Conservation (phyloP, 2,113 vertebrate species). For the Strigops habroptila region DNA sequence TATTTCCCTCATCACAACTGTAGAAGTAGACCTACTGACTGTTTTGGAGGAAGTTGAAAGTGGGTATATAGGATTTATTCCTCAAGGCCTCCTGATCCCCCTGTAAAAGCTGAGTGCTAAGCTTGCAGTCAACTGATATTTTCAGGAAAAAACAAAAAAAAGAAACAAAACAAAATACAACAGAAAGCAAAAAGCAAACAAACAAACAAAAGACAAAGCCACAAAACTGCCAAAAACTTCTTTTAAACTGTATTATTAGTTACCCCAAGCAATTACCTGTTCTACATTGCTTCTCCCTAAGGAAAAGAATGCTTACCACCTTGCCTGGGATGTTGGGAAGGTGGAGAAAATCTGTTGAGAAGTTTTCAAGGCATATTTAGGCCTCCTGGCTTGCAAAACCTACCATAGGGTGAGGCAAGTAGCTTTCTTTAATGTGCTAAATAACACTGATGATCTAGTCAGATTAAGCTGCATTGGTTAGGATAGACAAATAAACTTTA, state of each 20-base stretch:
- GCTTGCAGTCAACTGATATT: background rate
- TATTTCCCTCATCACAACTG: background rate
- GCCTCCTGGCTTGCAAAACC: background rate
- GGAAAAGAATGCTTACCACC: background rate
- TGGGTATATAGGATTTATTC: background rate
- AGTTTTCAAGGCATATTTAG: background rate
- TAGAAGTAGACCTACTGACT: background rate
- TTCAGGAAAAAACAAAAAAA: background rate
- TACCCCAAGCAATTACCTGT: background rate
- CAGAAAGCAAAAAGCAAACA: accelerated
- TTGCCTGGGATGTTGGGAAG: background rate
- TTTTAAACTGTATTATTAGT: background rate
- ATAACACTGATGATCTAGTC: background rate
- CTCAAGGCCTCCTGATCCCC: background rate
- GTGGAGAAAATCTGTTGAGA: background rate
- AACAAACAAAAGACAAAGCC: background rate
- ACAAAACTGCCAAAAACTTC: background rate
- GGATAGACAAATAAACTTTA: background rate
- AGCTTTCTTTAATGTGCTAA: background rate
- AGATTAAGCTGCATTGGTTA: background rate
- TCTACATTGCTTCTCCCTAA: background rate
- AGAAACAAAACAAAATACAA: background rate
- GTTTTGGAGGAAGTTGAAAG: background rate
- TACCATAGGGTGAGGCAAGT: background rate
- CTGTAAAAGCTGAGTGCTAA: background rate